Conservation (phyloP, 1,140 invertebrate species). For the Pissodes strobi region DNA sequence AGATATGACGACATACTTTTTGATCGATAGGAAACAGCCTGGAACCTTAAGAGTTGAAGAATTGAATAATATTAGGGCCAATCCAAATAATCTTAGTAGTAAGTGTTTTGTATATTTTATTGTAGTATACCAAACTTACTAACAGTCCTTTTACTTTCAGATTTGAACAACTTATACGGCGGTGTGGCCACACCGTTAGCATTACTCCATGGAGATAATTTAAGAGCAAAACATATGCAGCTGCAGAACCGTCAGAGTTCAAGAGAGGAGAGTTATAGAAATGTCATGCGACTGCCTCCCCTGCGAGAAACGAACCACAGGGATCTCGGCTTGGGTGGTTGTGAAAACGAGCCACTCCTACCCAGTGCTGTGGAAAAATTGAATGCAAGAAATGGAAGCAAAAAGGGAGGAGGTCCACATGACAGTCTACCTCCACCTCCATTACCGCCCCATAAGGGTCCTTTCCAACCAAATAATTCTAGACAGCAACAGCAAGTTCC, state of each 20-base stretch:
- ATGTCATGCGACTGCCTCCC: conserved; percentile 49
- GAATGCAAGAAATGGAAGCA: conserved; percentile 42
- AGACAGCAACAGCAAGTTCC: conserved; percentile 49
- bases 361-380: conserved; percentile 57
- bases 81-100: conserved; percentile 39
- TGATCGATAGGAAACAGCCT: conserved; percentile 70
- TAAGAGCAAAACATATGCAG: conserved; percentile 44
- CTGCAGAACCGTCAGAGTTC: conserved; percentile 45
- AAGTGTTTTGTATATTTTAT: no score
- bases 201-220: conserved; percentile 62
- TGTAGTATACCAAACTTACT: no score
- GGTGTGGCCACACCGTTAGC: conserved; percentile 72
- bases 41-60: conserved; percentile 63
- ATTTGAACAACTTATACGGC: conserved; percentile 62
- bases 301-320: conserved; percentile 47
- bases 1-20: conserved; percentile 91
- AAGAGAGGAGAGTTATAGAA: conserved; percentile 49
- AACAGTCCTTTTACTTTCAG: conserved; percentile 42
- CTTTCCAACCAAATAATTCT: conserved; percentile 25
- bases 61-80: conserved; percentile 52
- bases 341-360: conserved; percentile 70
- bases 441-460: conserved; percentile 59
- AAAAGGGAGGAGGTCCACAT: conserved; percentile 54
- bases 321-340: conserved; percentile 57
- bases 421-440: conserved; percentile 61